Base-by-base conservation (phyloP, 2,113 vertebrate species). In the Vulpes ferrilata region DNA sequence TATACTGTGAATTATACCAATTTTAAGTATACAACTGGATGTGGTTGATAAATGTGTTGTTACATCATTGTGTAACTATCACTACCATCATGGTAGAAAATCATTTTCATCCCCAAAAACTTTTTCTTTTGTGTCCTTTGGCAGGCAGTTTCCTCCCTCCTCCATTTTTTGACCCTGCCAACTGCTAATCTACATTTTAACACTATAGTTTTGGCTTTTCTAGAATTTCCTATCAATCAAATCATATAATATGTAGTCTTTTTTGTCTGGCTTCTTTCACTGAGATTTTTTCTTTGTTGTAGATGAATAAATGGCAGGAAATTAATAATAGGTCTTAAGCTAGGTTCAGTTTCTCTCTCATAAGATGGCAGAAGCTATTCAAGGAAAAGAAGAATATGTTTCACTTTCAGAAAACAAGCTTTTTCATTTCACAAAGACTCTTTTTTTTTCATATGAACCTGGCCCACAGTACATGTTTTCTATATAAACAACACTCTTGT, bases 241-340 rank as follows among this genome's bases (percentile, higher is more conserved):
- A 20, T 81, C 9, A 35, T 20, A 59, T 10, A 64, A 2, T 48
- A 35, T 91, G 11, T 64, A 53, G 3, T 67, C 30, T 53, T 88
- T 93, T 89, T 10, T 92, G 11, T 86, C 19, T 57, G n/a, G 10
- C 20, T 92, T 82, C 65, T 76, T 83, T 96, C 30, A 81, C 19
- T 92, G 81, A 78, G 30, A 32, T 23, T 10, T 89, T 16, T 89
- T 93, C 32, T 16, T 69, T 73, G 27, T 20, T 57, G 53, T 86
- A 80, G 90, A 35, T 94, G 51, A 83, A 43, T 93, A 92, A 96
- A 89, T 48, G 2, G 3, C 74, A n/a, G 30, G 51, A 96, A n/a
- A 35, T 32, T 95, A 53, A 73, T 57, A 96, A 92, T 78, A 65
- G 13, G 1, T 96, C 95, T 96, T 48, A 73, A 95, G 88, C 48